A percentile compares a stretch with the other conserved stretches of the same genome.
These are phyloP conservation scores for Lepidochitona cinerea DNA, from an alignment of 2,888 invertebrate genomes.

Conservation along the genomic window DNA sequence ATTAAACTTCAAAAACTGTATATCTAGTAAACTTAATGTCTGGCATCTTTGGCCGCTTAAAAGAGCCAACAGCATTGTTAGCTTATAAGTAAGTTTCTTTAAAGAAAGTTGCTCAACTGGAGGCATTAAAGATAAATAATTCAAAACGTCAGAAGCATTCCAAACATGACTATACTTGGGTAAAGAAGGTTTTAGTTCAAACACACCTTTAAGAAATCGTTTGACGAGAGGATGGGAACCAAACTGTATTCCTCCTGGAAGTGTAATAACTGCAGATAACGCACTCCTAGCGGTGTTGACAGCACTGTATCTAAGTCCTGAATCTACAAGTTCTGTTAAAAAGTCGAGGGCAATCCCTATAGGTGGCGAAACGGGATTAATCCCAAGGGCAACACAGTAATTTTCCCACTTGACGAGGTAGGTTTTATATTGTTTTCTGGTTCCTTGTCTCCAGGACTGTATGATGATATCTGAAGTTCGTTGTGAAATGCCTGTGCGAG, in stretches of 20 bases:
- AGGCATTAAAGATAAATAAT: neutral
- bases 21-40: neutral
- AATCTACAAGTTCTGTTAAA: conserved; percentile 14
- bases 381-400: conserved; percentile 25
- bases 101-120: neutral
- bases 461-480: conserved; percentile 18
- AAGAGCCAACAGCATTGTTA: conserved; percentile 6
- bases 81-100: neutral
- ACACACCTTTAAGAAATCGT: conserved; percentile 7
- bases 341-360: conserved; percentile 25
- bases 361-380: conserved; percentile 27
- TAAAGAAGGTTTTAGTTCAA: neutral
- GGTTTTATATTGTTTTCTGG: conserved; percentile 26
- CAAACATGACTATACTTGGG: conserved; percentile 1
- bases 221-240: neutral
- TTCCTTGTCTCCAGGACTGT: conserved; percentile 28
- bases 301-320: conserved; percentile 25
- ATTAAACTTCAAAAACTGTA: neutral
- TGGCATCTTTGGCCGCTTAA: conserved; percentile 1
- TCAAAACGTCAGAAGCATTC: neutral
- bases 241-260: neutral
- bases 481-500: conserved; percentile 9
- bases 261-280: neutral
- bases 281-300: conserved; percentile 16
- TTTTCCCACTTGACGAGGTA: conserved; percentile 32